These are phyloP conservation scores for Cottus gobio DNA, from an alignment of 2,113 vertebrate species.

Conservation along the genomic window DNA sequence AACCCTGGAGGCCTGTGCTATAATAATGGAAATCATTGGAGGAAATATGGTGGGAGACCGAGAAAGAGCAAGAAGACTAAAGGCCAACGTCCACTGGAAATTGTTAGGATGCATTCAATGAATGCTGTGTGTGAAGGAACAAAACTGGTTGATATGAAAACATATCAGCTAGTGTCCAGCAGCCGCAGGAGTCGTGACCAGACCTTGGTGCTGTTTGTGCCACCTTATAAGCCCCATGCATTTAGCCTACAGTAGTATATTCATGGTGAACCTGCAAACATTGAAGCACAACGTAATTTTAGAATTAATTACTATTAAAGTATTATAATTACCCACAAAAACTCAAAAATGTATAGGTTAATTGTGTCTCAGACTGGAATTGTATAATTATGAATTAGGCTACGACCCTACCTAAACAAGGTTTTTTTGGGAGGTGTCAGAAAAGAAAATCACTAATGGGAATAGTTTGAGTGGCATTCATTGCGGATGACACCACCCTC, in stretches of 20 bases:
- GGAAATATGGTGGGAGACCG: constrained; percentile 36
- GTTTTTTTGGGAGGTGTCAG: background rate
- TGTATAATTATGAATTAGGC: constrained; percentile 20
- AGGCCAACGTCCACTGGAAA: constrained; percentile 51
- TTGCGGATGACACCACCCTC: too few species aligned
- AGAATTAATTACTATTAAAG: background rate
- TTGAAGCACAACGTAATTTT: background rate
- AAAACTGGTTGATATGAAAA: constrained; percentile 30
- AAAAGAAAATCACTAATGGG: background rate
- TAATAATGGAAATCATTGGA: constrained; percentile 54
- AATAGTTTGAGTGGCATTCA: constrained; percentile 18
- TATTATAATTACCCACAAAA: too few species aligned
- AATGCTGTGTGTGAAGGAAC: constrained; percentile 16
- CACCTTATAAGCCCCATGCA: background rate
- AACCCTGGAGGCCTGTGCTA: constrained; percentile 60
- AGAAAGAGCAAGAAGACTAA: constrained; percentile 40
- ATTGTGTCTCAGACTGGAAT: constrained; percentile 46
- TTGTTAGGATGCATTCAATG: constrained; percentile 33
- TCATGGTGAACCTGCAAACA: background rate
- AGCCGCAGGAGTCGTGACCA: background rate
- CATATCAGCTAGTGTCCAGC: background rate
- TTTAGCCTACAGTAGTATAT: background rate
- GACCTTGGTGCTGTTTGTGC: background rate
- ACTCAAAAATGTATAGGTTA: background rate
- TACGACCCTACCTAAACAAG: constrained; percentile 15